Evolutionary conservation across 1,140 invertebrate genomes (phyloP), one percentile per base, ranked within the genome.

Genomic region (Trachymyrmex septentrionalis): DNA sequence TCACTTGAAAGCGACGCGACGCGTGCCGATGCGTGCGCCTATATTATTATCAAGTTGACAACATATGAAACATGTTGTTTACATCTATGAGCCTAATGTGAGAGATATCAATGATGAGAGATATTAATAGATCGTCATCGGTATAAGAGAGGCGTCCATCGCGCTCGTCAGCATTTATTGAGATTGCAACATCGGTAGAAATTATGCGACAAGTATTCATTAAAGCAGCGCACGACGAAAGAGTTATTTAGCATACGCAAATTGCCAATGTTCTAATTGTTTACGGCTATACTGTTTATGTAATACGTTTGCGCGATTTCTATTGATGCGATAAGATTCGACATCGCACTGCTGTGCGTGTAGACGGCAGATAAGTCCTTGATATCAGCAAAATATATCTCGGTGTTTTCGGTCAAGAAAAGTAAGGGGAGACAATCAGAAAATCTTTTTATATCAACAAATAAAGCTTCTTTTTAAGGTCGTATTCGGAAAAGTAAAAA

Each of bases 21-120:
- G 73, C 48, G 73, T 81, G 85, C 44, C 69, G 61, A 63, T 63
- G 34, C 63, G 44, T 69, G 38, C 53, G 34, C 48, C 34, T 86
- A 50, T 34, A 78, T 87, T 90, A 89, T 89, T 90, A 89, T 89
- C 86, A 85, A 53, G 14, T 89, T 88, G 85, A 78, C 67, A 73
- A 80, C 53, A 53, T 81, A 73, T 77, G 71, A 61, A 44, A 72
- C 57, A 55, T 73, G 55, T 90, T 90, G 66, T 89, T 90, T 89
- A 90, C 63, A 77, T 86, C 67, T 57, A 67, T 34, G 53, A 63
- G 53, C 48, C 78, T 73, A 80, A 87, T 59, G 55, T 61, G 3
- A 61, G 85, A 71, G 77, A 64, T 71, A 71, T 53, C 48, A n/a
- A 72, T 16, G n/a, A 73, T n/a, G n/a, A n/a, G n/a, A n/a, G n/a